A percentile compares a stretch with the other conserved stretches of the same genome.
These are phyloP conservation scores for Eremobia ochroleuca DNA, from an alignment of 2,888 invertebrate species.

Conservation along the genomic window DNA sequence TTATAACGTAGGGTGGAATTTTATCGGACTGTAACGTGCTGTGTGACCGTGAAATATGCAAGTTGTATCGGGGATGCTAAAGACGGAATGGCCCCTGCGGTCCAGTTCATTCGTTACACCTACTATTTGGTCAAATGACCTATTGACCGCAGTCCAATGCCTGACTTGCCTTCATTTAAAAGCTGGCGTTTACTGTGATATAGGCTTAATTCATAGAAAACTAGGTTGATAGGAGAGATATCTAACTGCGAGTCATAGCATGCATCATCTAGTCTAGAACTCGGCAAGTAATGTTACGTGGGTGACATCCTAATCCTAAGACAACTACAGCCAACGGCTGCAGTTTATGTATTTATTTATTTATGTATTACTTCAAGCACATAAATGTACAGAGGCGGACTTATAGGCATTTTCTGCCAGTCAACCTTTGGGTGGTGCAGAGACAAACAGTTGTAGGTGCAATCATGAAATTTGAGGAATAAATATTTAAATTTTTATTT, in stretches of 20 bases:
- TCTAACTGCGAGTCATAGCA: not conserved
- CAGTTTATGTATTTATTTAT: too few relatives aligned
- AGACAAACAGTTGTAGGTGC: too few relatives aligned
- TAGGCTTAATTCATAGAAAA: not conserved
- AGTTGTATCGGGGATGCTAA: not conserved
- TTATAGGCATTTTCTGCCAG: too few relatives aligned
- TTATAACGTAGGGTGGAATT: not conserved
- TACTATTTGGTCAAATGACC: not conserved
- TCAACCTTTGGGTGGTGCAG: too few relatives aligned
- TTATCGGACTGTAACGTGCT: constrained; percentile 4
- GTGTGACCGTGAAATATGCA: constrained; percentile 1
- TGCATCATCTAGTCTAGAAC: not conserved
- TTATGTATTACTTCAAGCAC: too few relatives aligned
- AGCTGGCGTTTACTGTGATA: not conserved
- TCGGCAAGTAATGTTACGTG: too few relatives aligned
- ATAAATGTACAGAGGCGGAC: too few relatives aligned
- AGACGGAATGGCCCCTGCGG: not conserved
- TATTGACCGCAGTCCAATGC: not conserved
- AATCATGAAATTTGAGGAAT: too few relatives aligned
- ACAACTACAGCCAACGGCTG: not conserved
- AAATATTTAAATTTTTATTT: too few relatives aligned
- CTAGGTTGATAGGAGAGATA: not conserved
- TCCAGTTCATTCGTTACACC: not conserved
- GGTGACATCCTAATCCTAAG: not conserved
- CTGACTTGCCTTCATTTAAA: not conserved